Conservation (phyloP, 2,888 invertebrate genomes). For the Scotopteryx bipunctaria region DNA sequence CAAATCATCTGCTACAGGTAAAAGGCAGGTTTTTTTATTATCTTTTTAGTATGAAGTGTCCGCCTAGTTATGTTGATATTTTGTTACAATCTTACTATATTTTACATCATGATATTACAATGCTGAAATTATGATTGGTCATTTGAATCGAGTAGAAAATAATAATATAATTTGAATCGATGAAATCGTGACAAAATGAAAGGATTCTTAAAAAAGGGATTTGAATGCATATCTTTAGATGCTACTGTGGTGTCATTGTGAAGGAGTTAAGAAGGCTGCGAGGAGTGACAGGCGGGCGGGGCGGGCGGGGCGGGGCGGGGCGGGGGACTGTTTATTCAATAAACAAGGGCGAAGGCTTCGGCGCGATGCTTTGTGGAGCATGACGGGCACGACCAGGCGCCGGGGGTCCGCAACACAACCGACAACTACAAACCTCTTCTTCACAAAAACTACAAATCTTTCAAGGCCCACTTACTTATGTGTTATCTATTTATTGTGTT, state of each 20-base stretch:
- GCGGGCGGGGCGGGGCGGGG: constrained; percentile 38
- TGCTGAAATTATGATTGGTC: not conserved
- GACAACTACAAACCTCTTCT: not conserved
- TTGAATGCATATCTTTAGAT: constrained; percentile 20
- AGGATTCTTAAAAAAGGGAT: constrained; percentile 10
- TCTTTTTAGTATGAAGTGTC: too few species aligned
- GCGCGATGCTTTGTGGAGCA: constrained; percentile 54
- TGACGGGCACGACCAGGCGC: constrained; percentile 49
- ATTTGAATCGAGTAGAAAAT: not conserved
- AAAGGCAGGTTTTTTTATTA: too few species aligned
- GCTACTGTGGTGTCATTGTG: constrained; percentile 29
- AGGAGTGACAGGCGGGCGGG: constrained; percentile 19
- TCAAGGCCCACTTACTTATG: too few species aligned
- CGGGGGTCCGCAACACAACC: constrained; percentile 1
- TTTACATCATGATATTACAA: too few species aligned
- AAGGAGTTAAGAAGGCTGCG: constrained; percentile 14
- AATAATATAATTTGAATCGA: constrained; percentile 5
- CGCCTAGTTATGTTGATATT: too few species aligned
- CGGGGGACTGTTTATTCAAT: constrained; percentile 66
- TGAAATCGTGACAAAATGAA: constrained; percentile 22
- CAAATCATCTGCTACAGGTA: too few species aligned
- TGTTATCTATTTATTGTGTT: too few species aligned
- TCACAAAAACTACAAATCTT: not conserved
- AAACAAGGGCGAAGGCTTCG: constrained; percentile 60
- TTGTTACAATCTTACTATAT: too few species aligned